phyloP scores from a whole-genome alignment of 1,140 invertebrate genomes.

The Liolophura sinensis region DNA sequence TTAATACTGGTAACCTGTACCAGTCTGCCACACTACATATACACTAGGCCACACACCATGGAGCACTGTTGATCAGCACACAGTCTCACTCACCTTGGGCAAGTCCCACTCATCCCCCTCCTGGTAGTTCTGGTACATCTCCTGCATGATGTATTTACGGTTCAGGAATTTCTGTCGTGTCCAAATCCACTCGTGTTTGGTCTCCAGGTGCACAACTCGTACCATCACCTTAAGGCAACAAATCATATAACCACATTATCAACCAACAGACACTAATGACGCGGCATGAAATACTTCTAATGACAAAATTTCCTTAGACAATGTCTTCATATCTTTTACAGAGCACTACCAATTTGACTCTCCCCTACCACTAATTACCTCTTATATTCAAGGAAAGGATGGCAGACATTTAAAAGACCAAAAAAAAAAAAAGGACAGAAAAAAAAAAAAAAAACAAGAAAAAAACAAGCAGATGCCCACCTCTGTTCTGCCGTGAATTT shows the following conservation, averaged over 20 bases:
- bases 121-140: slow-evolving; percentile 67
- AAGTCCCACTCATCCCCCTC: slow-evolving; percentile 65
- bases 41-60: neutral
- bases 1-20: neutral
- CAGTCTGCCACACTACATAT: too few relatives aligned
- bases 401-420: neutral
- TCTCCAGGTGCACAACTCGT: slow-evolving; percentile 64
- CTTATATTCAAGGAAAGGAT: neutral
- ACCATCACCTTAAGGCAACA: slow-evolving; percentile 62
- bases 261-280: neutral
- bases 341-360: neutral
- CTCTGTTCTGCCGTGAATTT: slow-evolving; percentile 59
- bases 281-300: too few relatives aligned
- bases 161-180: slow-evolving; percentile 65
- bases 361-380: slow-evolving; percentile 4
- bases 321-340: too few relatives aligned
- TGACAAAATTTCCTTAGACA: too few relatives aligned
- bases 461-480: slow-evolving; percentile 37
- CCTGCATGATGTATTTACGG: slow-evolving; percentile 68
- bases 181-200: slow-evolving; percentile 67
- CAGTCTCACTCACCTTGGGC: slow-evolving; percentile 56
- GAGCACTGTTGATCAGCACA: neutral
- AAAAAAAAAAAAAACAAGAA: neutral
- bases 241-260: neutral
- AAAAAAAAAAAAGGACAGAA: neutral